phyloP scores from a whole-genome alignment of 2,797 vertebrate species.

The Perodicticus potto region DNA sequence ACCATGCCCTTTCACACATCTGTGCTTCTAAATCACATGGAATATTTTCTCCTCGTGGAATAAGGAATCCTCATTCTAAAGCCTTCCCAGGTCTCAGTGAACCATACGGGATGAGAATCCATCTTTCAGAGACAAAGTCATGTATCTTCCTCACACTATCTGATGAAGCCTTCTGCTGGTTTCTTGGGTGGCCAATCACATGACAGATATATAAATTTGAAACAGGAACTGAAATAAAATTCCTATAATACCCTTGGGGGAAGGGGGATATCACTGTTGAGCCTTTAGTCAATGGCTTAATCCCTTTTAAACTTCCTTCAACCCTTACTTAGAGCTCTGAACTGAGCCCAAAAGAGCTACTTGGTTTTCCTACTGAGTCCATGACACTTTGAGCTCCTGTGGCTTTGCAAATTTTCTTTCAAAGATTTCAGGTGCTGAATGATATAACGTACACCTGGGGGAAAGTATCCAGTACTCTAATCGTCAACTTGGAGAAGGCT shows the following conservation, averaged over 20 bases:
- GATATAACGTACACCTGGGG: background rate
- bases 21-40: slow-evolving; percentile 40
- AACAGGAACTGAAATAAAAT: slow-evolving; percentile 82
- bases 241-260: slow-evolving; percentile 57
- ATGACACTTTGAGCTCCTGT: background rate
- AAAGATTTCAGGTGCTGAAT: slow-evolving; percentile 69
- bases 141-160: slow-evolving; percentile 34
- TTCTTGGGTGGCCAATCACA: slow-evolving; percentile 78
- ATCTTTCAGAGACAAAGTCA: background rate
- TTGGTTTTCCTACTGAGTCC: slow-evolving; percentile 70
- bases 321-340: slow-evolving; percentile 68
- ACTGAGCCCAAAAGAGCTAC: slow-evolving; percentile 58
- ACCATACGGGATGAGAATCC: slow-evolving; percentile 35
- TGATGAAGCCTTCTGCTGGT: slow-evolving; percentile 55
- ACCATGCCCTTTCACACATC: background rate
- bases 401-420: slow-evolving; percentile 67
- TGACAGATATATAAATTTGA: slow-evolving; percentile 62
- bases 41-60: slow-evolving; percentile 37
- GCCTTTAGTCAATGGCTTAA: slow-evolving; percentile 76
- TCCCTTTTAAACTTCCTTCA: slow-evolving; percentile 77
- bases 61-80: background rate
- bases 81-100: background rate
- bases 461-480: background rate
- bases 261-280: slow-evolving; percentile 73
- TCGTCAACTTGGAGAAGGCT: slow-evolving; percentile 34